A percentile compares a stretch with the other conserved stretches of the same genome.
These are phyloP conservation scores for Salminus brasiliensis DNA, from an alignment of 2,113 vertebrate genomes.

Conservation along the genomic window DNA sequence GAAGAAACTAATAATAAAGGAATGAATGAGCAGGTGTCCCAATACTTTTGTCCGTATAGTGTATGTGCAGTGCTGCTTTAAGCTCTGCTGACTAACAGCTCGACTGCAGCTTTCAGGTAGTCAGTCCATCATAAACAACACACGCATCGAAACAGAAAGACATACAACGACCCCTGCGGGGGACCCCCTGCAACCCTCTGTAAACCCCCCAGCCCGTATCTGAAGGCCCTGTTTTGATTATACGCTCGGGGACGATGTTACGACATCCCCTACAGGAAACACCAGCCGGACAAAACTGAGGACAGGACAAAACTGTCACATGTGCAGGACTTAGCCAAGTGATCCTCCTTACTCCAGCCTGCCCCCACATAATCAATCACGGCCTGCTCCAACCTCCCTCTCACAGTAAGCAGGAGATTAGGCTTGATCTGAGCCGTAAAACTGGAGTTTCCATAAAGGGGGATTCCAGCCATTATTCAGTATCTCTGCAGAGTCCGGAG, in stretches of 20 bases:
- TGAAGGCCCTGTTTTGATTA: constrained; percentile 24
- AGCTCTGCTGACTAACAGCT: not conserved
- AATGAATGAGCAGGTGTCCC: too few relatives aligned
- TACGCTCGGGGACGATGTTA: constrained; percentile 19
- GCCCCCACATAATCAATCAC: not conserved
- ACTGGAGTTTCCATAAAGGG: too few relatives aligned
- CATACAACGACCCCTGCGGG: constrained; percentile 32
- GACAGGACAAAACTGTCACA: not conserved
- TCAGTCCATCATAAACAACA: constrained; percentile 1
- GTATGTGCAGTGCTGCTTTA: not conserved
- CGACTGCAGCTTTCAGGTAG: not conserved
- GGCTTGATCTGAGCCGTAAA: too few relatives aligned
- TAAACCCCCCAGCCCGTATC: constrained; percentile 4
- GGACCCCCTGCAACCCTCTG: not conserved
- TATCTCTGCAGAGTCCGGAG: too few relatives aligned
- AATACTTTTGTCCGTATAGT: too few relatives aligned
- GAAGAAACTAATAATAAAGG: too few relatives aligned
- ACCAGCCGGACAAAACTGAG: not conserved
- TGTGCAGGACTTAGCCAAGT: not conserved
- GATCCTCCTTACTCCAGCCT: not conserved
- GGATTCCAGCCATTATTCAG: too few relatives aligned
- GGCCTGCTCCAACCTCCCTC: not conserved
- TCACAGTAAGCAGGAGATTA: not conserved
- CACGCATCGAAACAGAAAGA: constrained; percentile 34
- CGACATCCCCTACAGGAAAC: constrained; percentile 33